Percentiles rank a stretch among this genome's conserved stretches.
Evolutionary conservation across 2,113 vertebrate species (phyloP).

Genomic region (Solea senegalensis): DNA sequence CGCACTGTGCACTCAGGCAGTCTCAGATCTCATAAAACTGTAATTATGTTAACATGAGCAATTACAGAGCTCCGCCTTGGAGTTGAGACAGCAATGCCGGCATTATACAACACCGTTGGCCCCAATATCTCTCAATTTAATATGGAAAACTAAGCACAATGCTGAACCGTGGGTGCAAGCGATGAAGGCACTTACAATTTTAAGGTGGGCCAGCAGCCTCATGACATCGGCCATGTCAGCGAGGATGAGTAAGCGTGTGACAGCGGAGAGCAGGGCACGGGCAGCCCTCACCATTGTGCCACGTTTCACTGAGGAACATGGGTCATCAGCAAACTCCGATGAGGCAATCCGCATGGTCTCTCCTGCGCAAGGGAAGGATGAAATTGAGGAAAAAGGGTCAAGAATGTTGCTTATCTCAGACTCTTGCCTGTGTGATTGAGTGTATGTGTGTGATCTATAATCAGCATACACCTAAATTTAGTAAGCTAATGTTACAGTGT

Average conservation of each 20-base stretch:
- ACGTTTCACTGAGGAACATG: conserved; percentile 95
- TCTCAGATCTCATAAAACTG: not conserved
- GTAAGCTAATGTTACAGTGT: no score
- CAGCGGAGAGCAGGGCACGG: conserved; percentile 93
- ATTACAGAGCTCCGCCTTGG: not conserved
- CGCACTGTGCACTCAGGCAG: not conserved
- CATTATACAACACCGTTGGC: not conserved
- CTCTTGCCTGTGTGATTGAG: not conserved
- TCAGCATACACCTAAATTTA: no score
- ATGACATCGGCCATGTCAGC: conserved; percentile 99
- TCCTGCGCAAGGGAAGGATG: conserved; percentile 75
- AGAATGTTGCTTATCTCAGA: not conserved
- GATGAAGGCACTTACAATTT: conserved; percentile 85
- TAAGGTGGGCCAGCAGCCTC: conserved; percentile 95
- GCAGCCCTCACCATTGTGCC: conserved; percentile 98
- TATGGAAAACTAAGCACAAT: not conserved
- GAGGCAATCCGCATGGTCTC: conserved; percentile 95
- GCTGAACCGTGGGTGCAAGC: not conserved
- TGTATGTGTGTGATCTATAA: not conserved
- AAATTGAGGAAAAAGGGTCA: not conserved
- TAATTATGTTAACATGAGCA: not conserved
- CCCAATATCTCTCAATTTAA: not conserved
- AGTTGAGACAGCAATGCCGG: not conserved
- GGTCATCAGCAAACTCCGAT: conserved; percentile 96
- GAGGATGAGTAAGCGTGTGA: conserved; percentile 96